Evolutionary conservation across 1,140 invertebrate species (phyloP), one percentile per base, ranked within the genome.

Genomic region (Rhagoletis pomonella): DNA sequence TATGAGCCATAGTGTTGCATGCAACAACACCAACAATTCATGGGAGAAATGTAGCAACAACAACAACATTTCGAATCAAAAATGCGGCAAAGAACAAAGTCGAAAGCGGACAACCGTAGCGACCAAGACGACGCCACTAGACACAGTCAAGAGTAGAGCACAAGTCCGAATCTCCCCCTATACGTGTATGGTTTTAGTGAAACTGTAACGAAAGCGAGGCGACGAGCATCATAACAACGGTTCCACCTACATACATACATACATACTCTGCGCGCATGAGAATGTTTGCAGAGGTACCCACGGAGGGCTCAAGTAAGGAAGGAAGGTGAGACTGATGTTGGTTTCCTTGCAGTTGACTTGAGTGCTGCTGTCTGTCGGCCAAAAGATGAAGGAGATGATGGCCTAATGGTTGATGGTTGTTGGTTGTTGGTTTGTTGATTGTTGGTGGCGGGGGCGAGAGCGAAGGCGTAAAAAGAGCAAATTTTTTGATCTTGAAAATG

Each of bases 21-120:
- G 6, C 73, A 81, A 55, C 73, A 81, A 12, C 19, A 62, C 4
- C 81, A 42, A 73, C 29, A 73, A 44, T 3, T 39, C 3, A n/a
- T 44, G 6, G 84, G 19, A 85, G 59, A 62, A 85, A 85, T 60
- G 19, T 85, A 85, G 42, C 55, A 42, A 42, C 59, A 42, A 42
- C 59, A 85, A 85, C 55, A 85, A 9, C 19, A 60, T 42, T 60
- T 60, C 84, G 62, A 85, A 85, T 85, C 84, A 62, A 85, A 85
- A 85, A 85, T 85, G 84, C 84, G 84, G 84, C 58, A 85, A 62
- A 85, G 84, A 62, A 85, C 84, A 85, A 85, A 85, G 84, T 58
- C 19, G 1, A 85, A 62, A 60, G 50, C 55, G 14, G 59, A 85
- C 55, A 60, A 60, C 84, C 84, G 58, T 85, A 29, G 84, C 73